Base-by-base conservation (phyloP, 1,140 invertebrate genomes). In the Ganaspis sp. region DNA sequence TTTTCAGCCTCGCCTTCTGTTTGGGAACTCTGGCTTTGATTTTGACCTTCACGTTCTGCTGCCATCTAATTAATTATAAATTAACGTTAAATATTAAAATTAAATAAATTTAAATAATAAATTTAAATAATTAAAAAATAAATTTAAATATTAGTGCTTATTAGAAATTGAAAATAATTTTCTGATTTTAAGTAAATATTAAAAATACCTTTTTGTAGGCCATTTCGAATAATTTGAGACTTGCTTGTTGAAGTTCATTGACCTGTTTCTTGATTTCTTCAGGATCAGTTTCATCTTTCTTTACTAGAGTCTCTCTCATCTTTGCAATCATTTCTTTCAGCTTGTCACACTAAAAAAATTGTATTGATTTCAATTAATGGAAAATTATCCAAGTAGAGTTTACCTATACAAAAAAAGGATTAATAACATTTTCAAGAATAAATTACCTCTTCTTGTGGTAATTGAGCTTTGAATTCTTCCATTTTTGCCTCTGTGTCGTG, bases 401-500 rank as follows among this genome's bases (percentile, higher is more conserved):
- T 40, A 40, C 4, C 11, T 40, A 40, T 4, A 11, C 11, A 6
- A 40, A 40, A 40, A 40, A 2, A 4, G 12, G 4, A 40, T n/a
- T n/a, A n/a, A n/a, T n/a, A n/a, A n/a, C n/a, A n/a, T n/a, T n/a
- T n/a, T n/a, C n/a, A n/a, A n/a, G n/a, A n/a, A 34, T 34, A 34
- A 64, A 64, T 34, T 88, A 97, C 97, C 93, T 99, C 98, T 77
- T 99, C 98, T 74, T 94, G 92, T 6, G 97, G 98, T 81, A 99
- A 91, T 89, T 99, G 98, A 81, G 94, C 95, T 91, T 99, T 98
- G 92, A 96, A 99, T 92, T 99, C 98, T 85, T 97, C 96, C 94
- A 99, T 98, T 91, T 99, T 99, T 64, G 94, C 93, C 92, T 99
- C 98, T 0, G 98, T 99, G 85, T 99, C 98, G 88, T 99, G 98